phyloP scores from a whole-genome alignment of 2,888 invertebrate genomes.

The Meloe dianella region DNA sequence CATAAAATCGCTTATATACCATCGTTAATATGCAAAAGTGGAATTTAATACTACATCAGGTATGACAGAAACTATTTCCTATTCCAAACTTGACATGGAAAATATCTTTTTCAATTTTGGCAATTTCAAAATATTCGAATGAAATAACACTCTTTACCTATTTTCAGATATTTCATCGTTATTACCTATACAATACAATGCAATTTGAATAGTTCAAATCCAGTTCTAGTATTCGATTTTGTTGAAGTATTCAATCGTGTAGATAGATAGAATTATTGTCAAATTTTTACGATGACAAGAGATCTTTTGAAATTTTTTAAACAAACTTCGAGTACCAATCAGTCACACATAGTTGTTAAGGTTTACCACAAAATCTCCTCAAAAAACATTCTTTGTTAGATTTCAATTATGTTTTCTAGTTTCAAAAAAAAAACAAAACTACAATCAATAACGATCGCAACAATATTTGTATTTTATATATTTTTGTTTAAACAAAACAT shows the following conservation, averaged over 20 bases:
- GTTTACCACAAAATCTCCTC: no score
- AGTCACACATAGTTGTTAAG: no score
- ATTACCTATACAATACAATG: neutral
- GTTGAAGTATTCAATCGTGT: no score
- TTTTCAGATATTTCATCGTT: neutral
- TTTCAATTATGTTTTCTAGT: no score
- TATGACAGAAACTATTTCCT: slow-evolving; percentile 27
- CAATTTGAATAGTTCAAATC: neutral
- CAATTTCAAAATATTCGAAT: neutral
- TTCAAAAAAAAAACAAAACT: no score
- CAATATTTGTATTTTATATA: neutral
- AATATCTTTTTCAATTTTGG: neutral
- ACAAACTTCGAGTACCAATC: no score
- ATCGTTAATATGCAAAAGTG: slow-evolving; percentile 19
- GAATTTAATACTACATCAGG: slow-evolving; percentile 24
- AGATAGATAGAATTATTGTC: no score
- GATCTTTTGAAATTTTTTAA: no score
- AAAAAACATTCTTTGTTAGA: no score
- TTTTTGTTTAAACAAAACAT: slow-evolving; percentile 3
- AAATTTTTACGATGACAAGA: no score
- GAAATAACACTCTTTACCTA: neutral
- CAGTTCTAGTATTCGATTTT: neutral
- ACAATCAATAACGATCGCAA: neutral
- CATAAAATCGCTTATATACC: neutral
- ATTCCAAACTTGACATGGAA: neutral